Base-by-base conservation (phyloP, 1,140 invertebrate species). In the Fopius arisanus region DNA sequence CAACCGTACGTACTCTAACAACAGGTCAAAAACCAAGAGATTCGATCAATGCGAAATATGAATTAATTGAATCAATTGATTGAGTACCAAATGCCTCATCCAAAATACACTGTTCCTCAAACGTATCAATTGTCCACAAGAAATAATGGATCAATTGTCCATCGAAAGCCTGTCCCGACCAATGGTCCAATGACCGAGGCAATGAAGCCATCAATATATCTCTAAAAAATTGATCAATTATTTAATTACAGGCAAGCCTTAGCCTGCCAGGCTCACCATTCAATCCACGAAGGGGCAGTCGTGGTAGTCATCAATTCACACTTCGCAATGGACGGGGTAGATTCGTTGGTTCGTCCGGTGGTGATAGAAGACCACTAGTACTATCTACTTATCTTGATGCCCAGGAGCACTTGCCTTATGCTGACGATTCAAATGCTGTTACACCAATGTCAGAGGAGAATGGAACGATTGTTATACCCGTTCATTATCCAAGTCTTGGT, bases 361-460 rank as follows among this genome's bases (percentile, higher is more conserved):
- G 93, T 62, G 96, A 98, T 86, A 92, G 95, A 74, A 98, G 98
- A 85, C 97, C 97, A 3, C 90, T 98, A 72, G 96, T 98, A 51
- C 89, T 97, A 67, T 97, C 96, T 79, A 97, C 96, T 67, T 97
- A 97, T 89, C 90, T 98, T 82, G 97, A 98, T 86, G 96, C 96
- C 70, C 95, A 98, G 87, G 96, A 97, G 89, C 96, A 98, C 87
- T 91, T 99, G 80, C 97, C 97, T 14, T 99, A 97, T 87, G 97
- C 97, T 28, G 97, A 99, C 86, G 97, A 98, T 87, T 98, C 96
- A 59, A 97, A 97, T 82, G 97, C 97, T 65, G 97, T 98, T 2
- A 99, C 97, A 54, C 97, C 97, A 12, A 97, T 98, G 95, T 98
- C 96, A 67, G 97, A 98, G 89, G 97, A 98, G 86, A 97, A 97